Evolutionary conservation across 1,140 invertebrate species (phyloP), one percentile per base, ranked within the genome.

Genomic region (Formica exsecta): DNA sequence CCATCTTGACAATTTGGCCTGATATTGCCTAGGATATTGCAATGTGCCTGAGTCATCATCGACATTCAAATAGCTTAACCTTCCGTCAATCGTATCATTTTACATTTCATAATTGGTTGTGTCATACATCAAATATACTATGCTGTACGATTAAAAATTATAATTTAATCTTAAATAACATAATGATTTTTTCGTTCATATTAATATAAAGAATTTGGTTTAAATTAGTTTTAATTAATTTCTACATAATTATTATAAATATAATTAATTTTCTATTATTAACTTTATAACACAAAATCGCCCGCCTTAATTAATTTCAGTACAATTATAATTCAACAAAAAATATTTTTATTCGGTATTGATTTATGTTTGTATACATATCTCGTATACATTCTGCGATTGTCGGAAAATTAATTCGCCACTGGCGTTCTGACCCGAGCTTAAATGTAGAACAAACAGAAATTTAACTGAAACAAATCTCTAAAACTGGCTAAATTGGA

Each of bases 391-490:
- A 22, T 22, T 11, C 13, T 38, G 57, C 13, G 32, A 61, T 61
- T 74, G 22, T 8, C 5, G 16, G 22, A 66, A 65, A 80, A 68
- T 68, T 80, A 68, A 80, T 68, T 80, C 3, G 41, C 36, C n/a
- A 80, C 13, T 51, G 61, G 41, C 41, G 8, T 5, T 44, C 44
- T 11, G 29, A 36, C 11, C 4, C 16, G 29, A 79, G 16, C 19
- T 80, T 48, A 6, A 68, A 68, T 68, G 2, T 32, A n/a, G 8
- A 38, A 80, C 25, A 68, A 79, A 79, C 22, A 79, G 36, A 66
- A 8, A 38, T 79, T 79, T 66, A 79, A 38, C 9, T 2, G n/a
- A 16, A 32, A 16, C 64, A 77, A 44, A 51, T 68, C 65, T 54
- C 25, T 29, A 51, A 11, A 51, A 68, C 41, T 48, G 62, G 38